phyloP scores from a whole-genome alignment of 2,888 invertebrate species.

The Lymantria monacha region DNA sequence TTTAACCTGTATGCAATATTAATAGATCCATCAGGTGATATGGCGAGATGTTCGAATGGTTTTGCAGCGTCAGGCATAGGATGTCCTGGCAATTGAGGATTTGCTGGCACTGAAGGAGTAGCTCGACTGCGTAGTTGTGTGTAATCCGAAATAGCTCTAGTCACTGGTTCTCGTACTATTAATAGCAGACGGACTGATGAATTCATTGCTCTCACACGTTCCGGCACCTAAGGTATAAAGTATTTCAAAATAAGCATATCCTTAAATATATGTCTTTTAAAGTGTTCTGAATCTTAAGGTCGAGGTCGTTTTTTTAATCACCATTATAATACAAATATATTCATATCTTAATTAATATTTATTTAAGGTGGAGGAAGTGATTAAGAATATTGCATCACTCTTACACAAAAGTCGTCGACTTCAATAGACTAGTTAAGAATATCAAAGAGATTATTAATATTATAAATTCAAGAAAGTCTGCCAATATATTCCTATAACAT shows the following conservation, averaged over 20 bases:
- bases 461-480: too few relatives aligned
- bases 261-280: too few relatives aligned
- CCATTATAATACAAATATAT: too few relatives aligned
- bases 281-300: too few relatives aligned
- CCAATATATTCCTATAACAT: too few relatives aligned
- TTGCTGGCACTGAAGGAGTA: slow-evolving; percentile 86
- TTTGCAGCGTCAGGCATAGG: slow-evolving; percentile 72
- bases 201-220: slow-evolving; percentile 97
- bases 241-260: background rate
- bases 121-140: slow-evolving; percentile 94
- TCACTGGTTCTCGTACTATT: slow-evolving; percentile 97
- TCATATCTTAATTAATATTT: too few relatives aligned
- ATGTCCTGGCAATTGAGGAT: slow-evolving; percentile 55
- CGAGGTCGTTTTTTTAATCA: too few relatives aligned
- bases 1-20: slow-evolving; percentile 88
- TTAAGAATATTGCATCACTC: too few relatives aligned
- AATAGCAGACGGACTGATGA: slow-evolving; percentile 94
- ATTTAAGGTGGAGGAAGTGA: too few relatives aligned
- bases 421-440: too few relatives aligned
- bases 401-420: too few relatives aligned
- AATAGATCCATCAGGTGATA: slow-evolving; percentile 90
- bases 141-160: slow-evolving; percentile 97
- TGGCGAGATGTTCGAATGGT: slow-evolving; percentile 91
- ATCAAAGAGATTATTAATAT: too few relatives aligned
- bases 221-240: slow-evolving; percentile 87